Percentiles rank a stretch among this genome's conserved stretches.
Conservation (phyloP, 2,888 invertebrate species). For the Bruchidius siliquastri region DNA sequence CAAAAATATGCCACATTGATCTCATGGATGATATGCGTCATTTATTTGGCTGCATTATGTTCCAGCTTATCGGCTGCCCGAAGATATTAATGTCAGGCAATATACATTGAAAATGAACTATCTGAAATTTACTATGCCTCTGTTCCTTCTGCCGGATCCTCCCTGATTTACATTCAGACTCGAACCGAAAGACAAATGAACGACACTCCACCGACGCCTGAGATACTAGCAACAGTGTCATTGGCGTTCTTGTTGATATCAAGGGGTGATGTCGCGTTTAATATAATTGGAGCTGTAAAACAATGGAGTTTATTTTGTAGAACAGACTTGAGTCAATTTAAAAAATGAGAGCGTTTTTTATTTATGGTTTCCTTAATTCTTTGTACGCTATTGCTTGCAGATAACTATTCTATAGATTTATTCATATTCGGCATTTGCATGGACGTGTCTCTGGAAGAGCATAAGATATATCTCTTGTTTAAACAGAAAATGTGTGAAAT, state of each 20-base stretch:
- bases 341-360: too few relatives aligned
- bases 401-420: too few relatives aligned
- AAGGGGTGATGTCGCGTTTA: background rate
- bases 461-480: too few relatives aligned
- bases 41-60: background rate
- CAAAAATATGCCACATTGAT: background rate
- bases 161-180: constrained; percentile 36
- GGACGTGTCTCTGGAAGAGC: too few relatives aligned
- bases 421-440: too few relatives aligned
- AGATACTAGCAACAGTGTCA: background rate
- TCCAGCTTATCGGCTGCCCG: constrained; percentile 38
- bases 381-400: too few relatives aligned
- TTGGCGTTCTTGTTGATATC: background rate
- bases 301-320: too few relatives aligned
- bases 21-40: background rate
- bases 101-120: constrained; percentile 42
- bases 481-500: too few relatives aligned
- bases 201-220: constrained; percentile 7
- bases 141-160: constrained; percentile 35
- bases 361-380: too few relatives aligned
- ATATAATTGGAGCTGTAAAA: too few relatives aligned
- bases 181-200: constrained; percentile 36
- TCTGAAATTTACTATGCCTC: constrained; percentile 38
- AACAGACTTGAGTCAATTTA: too few relatives aligned
- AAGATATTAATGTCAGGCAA: constrained; percentile 43